phyloP scores from a whole-genome alignment of 2,797 vertebrate species.

The Manis crassicaudata region DNA sequence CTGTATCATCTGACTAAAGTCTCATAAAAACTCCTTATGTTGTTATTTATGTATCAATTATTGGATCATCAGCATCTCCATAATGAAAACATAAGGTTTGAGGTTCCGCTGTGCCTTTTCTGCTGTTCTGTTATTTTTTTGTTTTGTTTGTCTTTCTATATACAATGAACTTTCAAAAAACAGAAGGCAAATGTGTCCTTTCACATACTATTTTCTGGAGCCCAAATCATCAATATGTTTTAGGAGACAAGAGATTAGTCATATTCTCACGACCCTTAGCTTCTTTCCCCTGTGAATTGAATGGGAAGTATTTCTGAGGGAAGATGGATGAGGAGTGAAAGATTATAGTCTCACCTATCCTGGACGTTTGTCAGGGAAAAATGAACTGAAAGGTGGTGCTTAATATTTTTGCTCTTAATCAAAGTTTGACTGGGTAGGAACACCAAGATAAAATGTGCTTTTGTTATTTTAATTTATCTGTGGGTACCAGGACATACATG shows the following conservation, averaged over 20 bases:
- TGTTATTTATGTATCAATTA: not conserved
- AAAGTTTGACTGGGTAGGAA: not conserved
- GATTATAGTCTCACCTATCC: not conserved
- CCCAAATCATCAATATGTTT: not conserved
- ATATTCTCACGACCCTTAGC: not conserved
- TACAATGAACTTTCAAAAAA: not conserved
- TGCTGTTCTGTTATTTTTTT: not conserved
- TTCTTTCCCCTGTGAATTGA: not conserved
- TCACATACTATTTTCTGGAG: not conserved
- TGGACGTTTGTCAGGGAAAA: not conserved
- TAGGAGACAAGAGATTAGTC: not conserved
- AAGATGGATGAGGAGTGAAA: not conserved
- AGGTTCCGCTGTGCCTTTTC: not conserved
- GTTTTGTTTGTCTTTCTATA: not conserved
- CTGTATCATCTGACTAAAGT: not conserved
- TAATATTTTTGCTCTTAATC: not conserved
- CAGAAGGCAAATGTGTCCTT: not conserved
- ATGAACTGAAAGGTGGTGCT: not conserved
- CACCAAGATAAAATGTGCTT: not conserved
- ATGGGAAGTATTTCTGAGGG: not conserved
- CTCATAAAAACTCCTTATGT: not conserved
- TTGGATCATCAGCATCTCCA: not conserved
- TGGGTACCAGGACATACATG: not conserved
- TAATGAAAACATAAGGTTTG: not conserved
- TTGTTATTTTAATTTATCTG: not conserved